Evolutionary conservation across 2,113 vertebrate species (phyloP), one percentile per base, ranked within the genome.

Genomic region (Mus spicilegus): DNA sequence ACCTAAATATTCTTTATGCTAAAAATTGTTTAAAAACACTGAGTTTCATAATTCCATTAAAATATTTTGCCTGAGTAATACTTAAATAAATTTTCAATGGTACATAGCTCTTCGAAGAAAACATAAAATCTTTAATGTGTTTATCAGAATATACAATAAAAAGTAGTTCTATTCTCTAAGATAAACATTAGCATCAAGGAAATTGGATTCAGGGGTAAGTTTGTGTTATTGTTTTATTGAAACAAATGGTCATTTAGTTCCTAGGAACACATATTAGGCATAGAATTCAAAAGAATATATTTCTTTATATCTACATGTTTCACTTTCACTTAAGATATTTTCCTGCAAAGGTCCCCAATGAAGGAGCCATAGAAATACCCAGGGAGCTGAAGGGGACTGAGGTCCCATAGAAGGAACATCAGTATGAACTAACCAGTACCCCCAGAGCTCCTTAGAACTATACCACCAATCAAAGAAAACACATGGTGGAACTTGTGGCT

Each of bases 221-320:
- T 94, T 81, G 49, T 16, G 7, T 14, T 85, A 63, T 77, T 65
- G 88, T 95, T 93, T 89, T 91, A 39, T 56, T 33, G 7, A 95
- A 56, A 80, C 7, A 49, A 81, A 51, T 94, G 14, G 24, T 92
- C 9, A 73, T 96, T 95, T 13, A 88, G 72, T 84, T 82, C 16
- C 28, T 80, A 93, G n/a, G 33, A 81, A 30, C n/a, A 95, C 42
- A 80, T 46, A 30, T 94, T 51, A 80, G 1, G 73, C 88, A 49
- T 19, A 67, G 13, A 87, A 91, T 63, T 88, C 39, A 81, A 19
- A n/a, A 20, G 9, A 84, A 90, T 28, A 54, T 69, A 6, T 75
- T 87, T 94, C 28, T 84, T 14, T 69, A 30, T 95, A 36, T 63
- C 24, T 70, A 26, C 65, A 11, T 80, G 16, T 36, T 89, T 96